Percentiles rank a stretch among this genome's conserved stretches.
These are phyloP conservation scores for Asarcornis scutulata DNA, from an alignment of 2,113 vertebrate genomes.

Conservation along the genomic window DNA sequence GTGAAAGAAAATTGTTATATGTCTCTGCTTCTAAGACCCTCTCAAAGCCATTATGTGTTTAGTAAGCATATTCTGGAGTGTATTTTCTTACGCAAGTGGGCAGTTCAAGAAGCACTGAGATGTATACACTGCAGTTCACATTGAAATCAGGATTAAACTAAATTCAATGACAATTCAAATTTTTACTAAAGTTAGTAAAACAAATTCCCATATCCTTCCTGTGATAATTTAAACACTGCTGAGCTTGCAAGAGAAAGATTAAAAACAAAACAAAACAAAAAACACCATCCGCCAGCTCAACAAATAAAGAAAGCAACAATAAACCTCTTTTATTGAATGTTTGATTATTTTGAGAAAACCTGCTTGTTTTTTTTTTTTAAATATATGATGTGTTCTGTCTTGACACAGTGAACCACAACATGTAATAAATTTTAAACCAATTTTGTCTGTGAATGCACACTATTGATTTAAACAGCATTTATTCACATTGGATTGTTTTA, in stretches of 20 bases:
- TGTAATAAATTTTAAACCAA: conserved; percentile 63
- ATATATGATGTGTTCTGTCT: conserved; percentile 38
- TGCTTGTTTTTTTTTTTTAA: conserved; percentile 48
- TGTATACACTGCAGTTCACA: background rate
- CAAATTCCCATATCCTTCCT: background rate
- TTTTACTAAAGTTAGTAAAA: conserved; percentile 2
- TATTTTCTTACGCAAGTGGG: conserved; percentile 16
- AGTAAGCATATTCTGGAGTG: background rate
- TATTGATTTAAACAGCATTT: conserved; percentile 46
- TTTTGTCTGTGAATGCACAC: conserved; percentile 32
- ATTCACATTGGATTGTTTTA: background rate
- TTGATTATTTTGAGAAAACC: conserved; percentile 57
- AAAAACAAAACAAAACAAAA: background rate
- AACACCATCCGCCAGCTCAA: background rate
- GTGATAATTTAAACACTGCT: background rate
- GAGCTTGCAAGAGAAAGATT: background rate
- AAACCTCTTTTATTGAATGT: conserved; percentile 6
- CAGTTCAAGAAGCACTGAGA: conserved; percentile 5
- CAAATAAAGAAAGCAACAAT: background rate
- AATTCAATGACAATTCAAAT: conserved; percentile 10
- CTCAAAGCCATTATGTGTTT: conserved; percentile 33
- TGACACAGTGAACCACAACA: conserved; percentile 19
- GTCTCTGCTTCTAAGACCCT: conserved; percentile 37
- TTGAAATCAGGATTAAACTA: conserved; percentile 38
- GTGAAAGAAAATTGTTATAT: conserved; percentile 10